phyloP scores from a whole-genome alignment of 2,888 invertebrate genomes.

The Noctua pronuba region DNA sequence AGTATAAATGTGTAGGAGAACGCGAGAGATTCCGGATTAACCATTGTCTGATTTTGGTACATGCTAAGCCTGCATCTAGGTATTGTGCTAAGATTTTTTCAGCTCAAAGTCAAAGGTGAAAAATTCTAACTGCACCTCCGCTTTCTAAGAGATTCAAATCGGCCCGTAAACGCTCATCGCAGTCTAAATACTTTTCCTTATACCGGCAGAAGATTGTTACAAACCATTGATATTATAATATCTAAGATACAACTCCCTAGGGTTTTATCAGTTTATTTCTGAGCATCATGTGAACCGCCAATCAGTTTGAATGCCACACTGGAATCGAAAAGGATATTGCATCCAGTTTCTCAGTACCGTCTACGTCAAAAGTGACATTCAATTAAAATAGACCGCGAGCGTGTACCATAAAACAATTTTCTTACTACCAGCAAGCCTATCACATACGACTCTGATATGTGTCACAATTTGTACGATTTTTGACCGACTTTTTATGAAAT shows the following conservation, averaged over 20 bases:
- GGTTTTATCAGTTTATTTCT: not conserved
- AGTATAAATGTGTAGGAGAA: constrained; percentile 62
- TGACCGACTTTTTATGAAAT: not conserved
- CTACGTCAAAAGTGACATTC: constrained; percentile 46
- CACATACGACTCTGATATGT: constrained; percentile 4
- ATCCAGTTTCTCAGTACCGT: constrained; percentile 25
- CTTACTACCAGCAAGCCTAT: not conserved
- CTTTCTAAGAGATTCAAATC: not conserved
- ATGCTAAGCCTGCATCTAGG: not conserved
- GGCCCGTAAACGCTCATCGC: not conserved
- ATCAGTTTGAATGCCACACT: constrained; percentile 11
- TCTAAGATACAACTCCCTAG: not conserved
- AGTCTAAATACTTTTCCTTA: not conserved
- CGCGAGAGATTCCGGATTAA: constrained; percentile 41
- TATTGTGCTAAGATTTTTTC: constrained; percentile 5
- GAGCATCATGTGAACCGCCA: not conserved
- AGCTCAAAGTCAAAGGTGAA: constrained; percentile 5
- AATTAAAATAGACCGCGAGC: constrained; percentile 49
- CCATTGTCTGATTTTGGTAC: constrained; percentile 29
- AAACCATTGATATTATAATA: not conserved
- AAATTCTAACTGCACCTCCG: not conserved
- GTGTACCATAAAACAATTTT: constrained; percentile 42
- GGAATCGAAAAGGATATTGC: constrained; percentile 28
- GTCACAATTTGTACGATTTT: constrained; percentile 4
- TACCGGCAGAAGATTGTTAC: not conserved